Evolutionary conservation across 2,888 invertebrate genomes (phyloP), one percentile per base, ranked within the genome.

Genomic region (Atherix ibis): DNA sequence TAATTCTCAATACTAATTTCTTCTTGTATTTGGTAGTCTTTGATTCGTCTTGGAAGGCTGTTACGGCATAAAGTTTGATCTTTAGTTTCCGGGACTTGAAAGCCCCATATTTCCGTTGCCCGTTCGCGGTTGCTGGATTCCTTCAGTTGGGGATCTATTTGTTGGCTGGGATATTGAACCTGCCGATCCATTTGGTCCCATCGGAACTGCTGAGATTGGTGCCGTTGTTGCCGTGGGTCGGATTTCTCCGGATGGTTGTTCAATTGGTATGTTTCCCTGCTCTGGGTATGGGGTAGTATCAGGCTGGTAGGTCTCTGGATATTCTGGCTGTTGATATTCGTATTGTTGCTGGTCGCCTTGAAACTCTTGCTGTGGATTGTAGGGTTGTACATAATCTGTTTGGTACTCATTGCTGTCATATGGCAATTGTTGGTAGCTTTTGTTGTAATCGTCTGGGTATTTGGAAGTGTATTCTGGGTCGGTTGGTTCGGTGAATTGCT

Each of bases 11-110:
- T 32, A 31, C 18, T 38, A 32, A 32, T 44, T 48, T 13, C 44
- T 48, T 44, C 44, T 44, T 43, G 36, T 18, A 24, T 29, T 42
- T 39, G 44, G 35, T 40, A 44, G 51, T 53, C 55, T 49, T 51
- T 55, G 46, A 49, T 52, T 43, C 47, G 56, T 6, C 58, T 58
- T 36, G 60, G 60, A 40, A 56, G 58, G 45, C 61, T 59, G 60
- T 61, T 60, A 56, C 48, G 55, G 43, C 39, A 42, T n/a, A 52
- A 48, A 31, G 46, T 52, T 40, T 41, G 43, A 3, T 40, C 41
- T 33, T 33, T 19, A 48, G 48, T 54, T 51, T 48, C 48, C 46
- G 43, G 47, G 41, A 39, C 43, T 39, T 56, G 52, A 31, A 51
- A 52, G 18, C 59, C 60, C 60, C 59, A 60, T 35, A 60, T 46